phyloP scores from a whole-genome alignment of 2,888 invertebrate species.

The Agrotis segetum region DNA sequence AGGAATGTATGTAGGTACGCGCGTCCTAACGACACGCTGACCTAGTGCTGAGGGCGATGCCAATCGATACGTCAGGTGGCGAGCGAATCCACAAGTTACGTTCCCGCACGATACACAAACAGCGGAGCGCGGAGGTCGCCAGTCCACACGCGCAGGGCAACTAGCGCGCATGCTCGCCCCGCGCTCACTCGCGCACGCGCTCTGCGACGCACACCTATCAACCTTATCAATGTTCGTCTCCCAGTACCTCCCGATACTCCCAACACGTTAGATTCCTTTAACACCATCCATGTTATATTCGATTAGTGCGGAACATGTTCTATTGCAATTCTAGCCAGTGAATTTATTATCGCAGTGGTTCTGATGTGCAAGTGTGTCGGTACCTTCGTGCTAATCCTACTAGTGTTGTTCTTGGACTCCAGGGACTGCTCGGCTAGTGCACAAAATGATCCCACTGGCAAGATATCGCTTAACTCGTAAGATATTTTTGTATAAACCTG shows the following conservation, averaged over 20 bases:
- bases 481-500: constrained; percentile 57
- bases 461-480: constrained; percentile 88
- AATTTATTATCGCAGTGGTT: constrained; percentile 77
- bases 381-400: constrained; percentile 77
- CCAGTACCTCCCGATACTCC: constrained; percentile 50
- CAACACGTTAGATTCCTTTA: constrained; percentile 31
- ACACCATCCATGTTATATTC: constrained; percentile 61
- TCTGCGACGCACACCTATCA: constrained; percentile 55
- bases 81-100: constrained; percentile 70
- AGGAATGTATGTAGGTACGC: constrained; percentile 16
- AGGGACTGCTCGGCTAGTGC: constrained; percentile 85
- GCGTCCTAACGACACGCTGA: constrained; percentile 75
- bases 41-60: constrained; percentile 76
- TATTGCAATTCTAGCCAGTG: constrained; percentile 66
- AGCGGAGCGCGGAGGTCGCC: constrained; percentile 52
- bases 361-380: constrained; percentile 87
- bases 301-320: constrained; percentile 61
- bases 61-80: constrained; percentile 83
- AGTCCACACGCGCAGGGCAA: constrained; percentile 72
- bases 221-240: constrained; percentile 74
- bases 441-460: constrained; percentile 82
- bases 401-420: constrained; percentile 84
- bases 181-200: constrained; percentile 78
- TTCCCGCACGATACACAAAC: constrained; percentile 53
- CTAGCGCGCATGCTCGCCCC: constrained; percentile 80